These are phyloP conservation scores for Anguilla anguilla DNA, from an alignment of 2,797 vertebrate genomes.

Conservation along the genomic window DNA sequence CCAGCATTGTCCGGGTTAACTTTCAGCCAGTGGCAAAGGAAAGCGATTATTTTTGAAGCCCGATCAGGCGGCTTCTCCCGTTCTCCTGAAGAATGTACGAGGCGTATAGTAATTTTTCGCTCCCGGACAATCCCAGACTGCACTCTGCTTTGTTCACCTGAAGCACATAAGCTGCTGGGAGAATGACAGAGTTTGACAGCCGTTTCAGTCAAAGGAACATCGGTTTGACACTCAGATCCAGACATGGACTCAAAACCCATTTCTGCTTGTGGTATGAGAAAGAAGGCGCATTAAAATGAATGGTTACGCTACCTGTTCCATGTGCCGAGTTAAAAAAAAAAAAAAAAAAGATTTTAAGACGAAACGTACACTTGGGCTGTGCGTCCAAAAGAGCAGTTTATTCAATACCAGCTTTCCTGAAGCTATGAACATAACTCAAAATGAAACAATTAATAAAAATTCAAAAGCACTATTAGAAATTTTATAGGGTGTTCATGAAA, in stretches of 20 bases:
- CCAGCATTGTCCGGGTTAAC: not conserved
- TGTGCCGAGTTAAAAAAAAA: not conserved
- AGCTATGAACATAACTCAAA: not conserved
- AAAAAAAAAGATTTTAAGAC: not conserved
- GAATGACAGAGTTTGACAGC: not conserved
- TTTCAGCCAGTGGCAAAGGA: not conserved
- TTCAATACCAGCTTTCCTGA: not conserved
- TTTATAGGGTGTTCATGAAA: not conserved
- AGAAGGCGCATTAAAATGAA: not conserved
- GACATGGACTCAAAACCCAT: not conserved
- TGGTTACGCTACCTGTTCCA: not conserved
- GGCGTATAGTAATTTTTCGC: not conserved
- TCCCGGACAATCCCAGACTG: not conserved
- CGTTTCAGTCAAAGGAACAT: slow-evolving; percentile 5
- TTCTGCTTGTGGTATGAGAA: not conserved
- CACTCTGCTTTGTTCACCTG: slow-evolving; percentile 11
- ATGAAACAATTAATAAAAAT: not conserved
- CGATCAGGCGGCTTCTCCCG: not conserved
- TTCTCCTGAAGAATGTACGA: not conserved
- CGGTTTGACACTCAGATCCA: not conserved
- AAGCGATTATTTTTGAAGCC: not conserved
- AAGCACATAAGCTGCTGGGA: not conserved
- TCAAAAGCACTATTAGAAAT: not conserved
- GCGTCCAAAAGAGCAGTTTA: not conserved
- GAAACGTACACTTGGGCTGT: not conserved